A percentile compares a stretch with the other conserved stretches of the same genome.
These are phyloP conservation scores for Conus ventricosus DNA, from an alignment of 1,140 invertebrate species.

Conservation along the genomic window DNA sequence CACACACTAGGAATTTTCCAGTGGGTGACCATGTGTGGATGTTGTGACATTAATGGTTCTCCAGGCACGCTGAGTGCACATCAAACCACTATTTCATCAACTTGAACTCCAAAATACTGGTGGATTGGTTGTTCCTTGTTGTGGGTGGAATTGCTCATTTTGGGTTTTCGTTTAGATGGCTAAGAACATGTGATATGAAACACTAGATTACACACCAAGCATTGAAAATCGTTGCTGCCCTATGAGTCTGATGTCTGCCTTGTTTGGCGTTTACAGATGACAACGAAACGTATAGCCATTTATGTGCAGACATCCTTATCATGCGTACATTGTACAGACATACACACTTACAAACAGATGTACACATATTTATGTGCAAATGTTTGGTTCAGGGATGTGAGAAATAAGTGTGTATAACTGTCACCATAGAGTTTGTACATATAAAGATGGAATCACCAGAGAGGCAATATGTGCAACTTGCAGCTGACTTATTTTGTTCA, in stretches of 20 bases:
- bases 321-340: too few species aligned
- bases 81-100: not conserved
- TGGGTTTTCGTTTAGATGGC: not conserved
- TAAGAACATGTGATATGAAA: not conserved
- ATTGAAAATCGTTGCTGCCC: not conserved
- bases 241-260: not conserved
- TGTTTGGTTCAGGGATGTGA: not conserved
- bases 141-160: not conserved
- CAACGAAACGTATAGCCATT: not conserved
- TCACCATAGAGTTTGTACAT: not conserved
- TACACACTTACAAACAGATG: not conserved
- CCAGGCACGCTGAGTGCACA: not conserved
- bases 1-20: too few species aligned
- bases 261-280: not conserved
- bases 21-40: too few species aligned
- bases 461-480: not conserved
- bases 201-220: not conserved
- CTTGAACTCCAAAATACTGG: not conserved
- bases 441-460: not conserved
- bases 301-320: not conserved
- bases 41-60: too few species aligned
- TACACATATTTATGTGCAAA: not conserved
- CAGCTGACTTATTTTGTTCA: not conserved
- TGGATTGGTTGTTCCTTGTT: not conserved
- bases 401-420: not conserved